A percentile compares a stretch with the other conserved stretches of the same genome.
Evolutionary conservation across 2,113 vertebrate species (phyloP).

Genomic region (Erythrolamprus reginae): DNA sequence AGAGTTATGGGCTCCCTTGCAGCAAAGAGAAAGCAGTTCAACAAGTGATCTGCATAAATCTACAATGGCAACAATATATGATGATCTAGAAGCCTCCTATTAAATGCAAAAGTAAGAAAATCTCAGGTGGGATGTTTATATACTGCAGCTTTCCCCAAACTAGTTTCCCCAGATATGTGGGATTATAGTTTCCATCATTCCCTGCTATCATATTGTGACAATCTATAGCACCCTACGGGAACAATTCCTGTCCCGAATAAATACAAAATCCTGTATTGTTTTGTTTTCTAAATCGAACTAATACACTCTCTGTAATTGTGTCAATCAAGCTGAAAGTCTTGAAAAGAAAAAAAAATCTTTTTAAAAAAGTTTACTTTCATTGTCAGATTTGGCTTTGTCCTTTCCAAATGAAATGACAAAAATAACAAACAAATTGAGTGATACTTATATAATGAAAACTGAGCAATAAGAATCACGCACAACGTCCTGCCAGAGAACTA

Average conservation of each 20-base stretch:
- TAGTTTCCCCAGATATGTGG: neutral
- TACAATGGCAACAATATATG: neutral
- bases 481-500: slow-evolving; percentile 16
- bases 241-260: neutral
- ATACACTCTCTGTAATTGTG: neutral
- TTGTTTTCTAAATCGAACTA: neutral
- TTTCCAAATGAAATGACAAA: slow-evolving; percentile 7
- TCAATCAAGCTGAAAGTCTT: neutral
- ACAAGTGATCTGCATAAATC: neutral
- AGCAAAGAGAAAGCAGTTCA: neutral
- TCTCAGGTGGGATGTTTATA: neutral
- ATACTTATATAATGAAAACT: slow-evolving; percentile 1
- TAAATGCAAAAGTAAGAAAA: neutral
- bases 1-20: neutral
- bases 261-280: neutral
- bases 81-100: neutral
- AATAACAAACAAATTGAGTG: neutral
- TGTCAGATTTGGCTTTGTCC: neutral
- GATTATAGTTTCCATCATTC: neutral
- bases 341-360: too few species aligned
- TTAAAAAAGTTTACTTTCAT: slow-evolving; percentile 3
- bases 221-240: neutral
- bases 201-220: neutral
- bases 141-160: neutral
- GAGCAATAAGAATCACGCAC: slow-evolving; percentile 1